These are phyloP conservation scores for Leptodactylus fallax DNA, from an alignment of 2,797 vertebrate species.

Conservation along the genomic window DNA sequence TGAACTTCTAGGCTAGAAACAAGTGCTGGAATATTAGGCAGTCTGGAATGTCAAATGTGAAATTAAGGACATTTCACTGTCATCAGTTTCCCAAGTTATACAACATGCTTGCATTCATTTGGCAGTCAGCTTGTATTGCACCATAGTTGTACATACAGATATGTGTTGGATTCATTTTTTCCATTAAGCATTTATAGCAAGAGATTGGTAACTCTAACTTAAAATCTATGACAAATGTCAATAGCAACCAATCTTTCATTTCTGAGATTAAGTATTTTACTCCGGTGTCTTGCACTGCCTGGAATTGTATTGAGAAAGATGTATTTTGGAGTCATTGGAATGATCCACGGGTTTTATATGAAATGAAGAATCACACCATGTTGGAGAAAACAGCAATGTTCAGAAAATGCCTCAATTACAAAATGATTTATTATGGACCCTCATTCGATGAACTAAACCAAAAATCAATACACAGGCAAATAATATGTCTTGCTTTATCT, in stretches of 20 bases:
- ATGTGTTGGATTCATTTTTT: background rate
- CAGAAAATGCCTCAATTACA: conserved; percentile 56
- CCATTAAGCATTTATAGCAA: conserved; percentile 10
- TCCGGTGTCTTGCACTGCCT: conserved; percentile 30
- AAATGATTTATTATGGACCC: conserved; percentile 53
- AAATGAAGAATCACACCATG: conserved; percentile 42
- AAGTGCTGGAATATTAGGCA: too few relatives aligned
- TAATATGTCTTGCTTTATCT: conserved; percentile 25
- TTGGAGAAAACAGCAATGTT: conserved; percentile 35
- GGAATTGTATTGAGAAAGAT: conserved; percentile 54
- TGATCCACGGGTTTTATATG: conserved; percentile 32
- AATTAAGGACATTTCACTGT: too few relatives aligned
- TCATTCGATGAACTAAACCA: conserved; percentile 33
- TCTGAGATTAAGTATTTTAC: conserved; percentile 41
- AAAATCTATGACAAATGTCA: conserved; percentile 28
- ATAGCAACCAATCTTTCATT: conserved; percentile 41
- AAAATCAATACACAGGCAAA: conserved; percentile 44
- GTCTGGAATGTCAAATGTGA: too few relatives aligned
- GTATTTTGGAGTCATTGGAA: conserved; percentile 49
- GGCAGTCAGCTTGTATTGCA: too few relatives aligned
- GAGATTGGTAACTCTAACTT: conserved; percentile 9
- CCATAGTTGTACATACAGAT: background rate
- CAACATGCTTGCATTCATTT: too few relatives aligned
- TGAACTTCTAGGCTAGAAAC: too few relatives aligned
- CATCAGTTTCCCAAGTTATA: too few relatives aligned